Percentiles rank a stretch among this genome's conserved stretches.
These are phyloP conservation scores for Atethmia centrago DNA, from an alignment of 2,888 invertebrate species.

Conservation along the genomic window DNA sequence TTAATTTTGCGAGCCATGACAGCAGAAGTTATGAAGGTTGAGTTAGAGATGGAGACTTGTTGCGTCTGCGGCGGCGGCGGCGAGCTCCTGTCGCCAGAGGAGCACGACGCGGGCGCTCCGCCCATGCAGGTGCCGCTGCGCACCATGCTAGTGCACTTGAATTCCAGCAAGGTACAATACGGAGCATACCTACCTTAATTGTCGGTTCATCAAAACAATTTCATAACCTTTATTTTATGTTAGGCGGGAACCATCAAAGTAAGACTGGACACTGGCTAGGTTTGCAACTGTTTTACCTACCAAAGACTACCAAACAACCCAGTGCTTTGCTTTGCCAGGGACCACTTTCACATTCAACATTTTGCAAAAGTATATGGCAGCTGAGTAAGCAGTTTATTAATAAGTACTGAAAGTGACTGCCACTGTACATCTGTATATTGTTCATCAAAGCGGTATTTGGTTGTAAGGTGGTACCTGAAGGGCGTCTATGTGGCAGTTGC, in stretches of 20 bases:
- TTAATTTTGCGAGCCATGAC: slow-evolving; percentile 63
- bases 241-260: slow-evolving; percentile 9
- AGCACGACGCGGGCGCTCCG: slow-evolving; percentile 80
- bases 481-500: slow-evolving; percentile 80
- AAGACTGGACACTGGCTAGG: background rate
- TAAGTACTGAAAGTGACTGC: background rate
- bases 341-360: background rate
- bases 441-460: background rate
- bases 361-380: background rate
- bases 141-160: slow-evolving; percentile 84
- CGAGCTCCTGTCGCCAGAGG: slow-evolving; percentile 82
- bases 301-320: background rate
- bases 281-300: background rate
- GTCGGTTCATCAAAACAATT: slow-evolving; percentile 14
- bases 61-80: slow-evolving; percentile 80
- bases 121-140: slow-evolving; percentile 78
- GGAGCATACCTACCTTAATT: no score
- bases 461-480: slow-evolving; percentile 81
- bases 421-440: background rate
- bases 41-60: slow-evolving; percentile 78
- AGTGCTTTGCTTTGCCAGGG: background rate
- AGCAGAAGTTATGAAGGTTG: slow-evolving; percentile 78
- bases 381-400: background rate
- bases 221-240: slow-evolving; percentile 31
- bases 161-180: slow-evolving; percentile 81